Base-by-base conservation (phyloP, 2,888 invertebrate genomes). In the Orthosia cruda region DNA sequence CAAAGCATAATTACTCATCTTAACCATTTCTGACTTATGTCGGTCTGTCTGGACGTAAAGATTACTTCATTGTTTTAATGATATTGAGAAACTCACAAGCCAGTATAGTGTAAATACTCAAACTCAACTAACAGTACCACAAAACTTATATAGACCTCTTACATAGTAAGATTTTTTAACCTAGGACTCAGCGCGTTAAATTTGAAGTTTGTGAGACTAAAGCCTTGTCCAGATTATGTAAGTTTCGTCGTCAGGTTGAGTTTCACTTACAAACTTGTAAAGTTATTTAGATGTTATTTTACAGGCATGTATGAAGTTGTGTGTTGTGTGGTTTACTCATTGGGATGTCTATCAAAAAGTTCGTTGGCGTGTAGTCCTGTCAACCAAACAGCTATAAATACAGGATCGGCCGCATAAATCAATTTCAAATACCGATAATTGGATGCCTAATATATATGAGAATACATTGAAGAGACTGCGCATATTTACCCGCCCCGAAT, bases 151-250 rank as follows among this genome's bases (percentile, higher is more conserved):
- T 54, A 79, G 47, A 52, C 69, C 50, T 71, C 75, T 67, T 61
- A 79, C 66, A 79, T 62, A 71, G 66, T 71, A 23, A 58, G 50
- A 85, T 89, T 88, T 86, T 89, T 89, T 85, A 86, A 89, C 89
- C 81, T 86, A 67, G 76, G 80, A 80, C 68, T 83, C 82, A 80
- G 84, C 75, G 81, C 74, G 70, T 81, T 80, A 77, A 81, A 81
- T 86, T 81, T 65, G 23, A 75, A 85, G 79, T 84, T 88, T 71
- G 77, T 69, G 59, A 77, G 73, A 75, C 80, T 86, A 68, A 85
- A 78, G 74, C 81, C 71, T 74, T 72, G 63, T 80, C 45, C 73
- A 80, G 63, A 74, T 83, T 80, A 72, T 61, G 69, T 65, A 72
- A 84, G 65, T 77, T 84, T 68, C 32, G 62, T 54, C 64, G 13